phyloP scores from a whole-genome alignment of 2,888 invertebrate genomes.

The Rhorus exstirpatorius region DNA sequence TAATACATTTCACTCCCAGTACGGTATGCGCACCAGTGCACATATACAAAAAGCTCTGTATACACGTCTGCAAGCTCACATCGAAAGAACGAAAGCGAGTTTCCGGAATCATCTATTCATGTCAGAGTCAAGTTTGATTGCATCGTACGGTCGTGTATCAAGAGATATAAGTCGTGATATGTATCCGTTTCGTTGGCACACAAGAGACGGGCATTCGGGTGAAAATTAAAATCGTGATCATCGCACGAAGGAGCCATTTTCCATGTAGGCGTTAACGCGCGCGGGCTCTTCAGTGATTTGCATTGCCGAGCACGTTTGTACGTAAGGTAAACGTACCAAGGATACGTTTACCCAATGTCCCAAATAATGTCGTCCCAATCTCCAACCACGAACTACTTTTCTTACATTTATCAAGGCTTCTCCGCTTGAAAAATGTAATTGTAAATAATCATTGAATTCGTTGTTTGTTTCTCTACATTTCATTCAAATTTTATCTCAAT shows the following conservation, averaged over 20 bases:
- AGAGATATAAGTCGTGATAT: constrained; percentile 23
- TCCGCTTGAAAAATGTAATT: no score
- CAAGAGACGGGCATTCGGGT: constrained; percentile 1
- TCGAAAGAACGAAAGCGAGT: neutral
- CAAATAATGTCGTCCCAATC: no score
- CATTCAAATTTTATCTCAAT: no score
- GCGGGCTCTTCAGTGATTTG: constrained; percentile 39
- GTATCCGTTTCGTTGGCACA: constrained; percentile 30
- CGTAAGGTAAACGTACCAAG: no score
- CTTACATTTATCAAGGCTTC: no score
- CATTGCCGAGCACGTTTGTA: neutral
- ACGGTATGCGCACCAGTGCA: neutral
- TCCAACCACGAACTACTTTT: no score
- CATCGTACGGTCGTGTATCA: constrained; percentile 43
- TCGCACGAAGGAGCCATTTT: constrained; percentile 16
- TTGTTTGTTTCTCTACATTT: no score
- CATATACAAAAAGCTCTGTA: neutral
- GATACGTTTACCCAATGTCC: no score
- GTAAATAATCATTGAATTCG: no score
- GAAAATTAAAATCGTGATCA: constrained; percentile 20
- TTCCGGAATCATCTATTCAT: constrained; percentile 41
- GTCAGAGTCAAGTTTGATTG: constrained; percentile 55
- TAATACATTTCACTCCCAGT: neutral
- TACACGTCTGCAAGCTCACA: neutral
- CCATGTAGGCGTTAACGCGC: neutral